Evolutionary conservation across 2,797 vertebrate genomes (phyloP).

Genomic region (Acropternis orthonyx): DNA sequence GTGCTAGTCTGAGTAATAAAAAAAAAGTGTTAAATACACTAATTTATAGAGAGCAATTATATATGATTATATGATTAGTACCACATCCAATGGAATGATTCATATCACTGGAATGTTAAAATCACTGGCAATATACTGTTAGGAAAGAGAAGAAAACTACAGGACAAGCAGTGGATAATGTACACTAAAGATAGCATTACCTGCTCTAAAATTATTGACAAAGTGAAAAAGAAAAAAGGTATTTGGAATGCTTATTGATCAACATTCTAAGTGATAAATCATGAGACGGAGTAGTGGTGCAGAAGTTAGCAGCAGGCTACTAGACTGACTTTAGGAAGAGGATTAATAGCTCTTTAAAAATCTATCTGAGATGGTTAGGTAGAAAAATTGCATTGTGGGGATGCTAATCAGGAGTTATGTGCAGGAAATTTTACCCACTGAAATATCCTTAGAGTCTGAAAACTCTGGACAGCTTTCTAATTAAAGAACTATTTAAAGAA

Average conservation of each 20-base stretch:
- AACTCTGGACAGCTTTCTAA: neutral
- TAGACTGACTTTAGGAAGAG: neutral
- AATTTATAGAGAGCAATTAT: constrained; percentile 39
- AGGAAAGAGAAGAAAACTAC: neutral
- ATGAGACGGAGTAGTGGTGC: neutral
- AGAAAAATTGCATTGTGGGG: neutral
- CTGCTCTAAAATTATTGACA: neutral
- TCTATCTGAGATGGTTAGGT: neutral
- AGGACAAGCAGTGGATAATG: neutral
- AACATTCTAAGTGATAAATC: constrained; percentile 13
- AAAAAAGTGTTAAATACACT: constrained; percentile 24
- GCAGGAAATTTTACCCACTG: neutral
- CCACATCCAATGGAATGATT: neutral
- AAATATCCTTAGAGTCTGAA: neutral
- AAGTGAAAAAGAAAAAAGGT: neutral
- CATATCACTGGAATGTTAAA: constrained; percentile 17
- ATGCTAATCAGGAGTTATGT: neutral
- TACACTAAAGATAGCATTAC: neutral
- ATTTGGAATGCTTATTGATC: neutral
- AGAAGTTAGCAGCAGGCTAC: neutral
- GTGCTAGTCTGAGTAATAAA: constrained; percentile 14
- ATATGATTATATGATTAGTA: constrained; percentile 23
- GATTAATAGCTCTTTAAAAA: neutral
- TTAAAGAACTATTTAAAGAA: neutral
- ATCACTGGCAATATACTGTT: neutral